Evolutionary conservation across 92 coral and sea anemone species (phyloP), one percentile per base, ranked within the genome.

Genomic region (Virgularia gustaviana): DNA sequence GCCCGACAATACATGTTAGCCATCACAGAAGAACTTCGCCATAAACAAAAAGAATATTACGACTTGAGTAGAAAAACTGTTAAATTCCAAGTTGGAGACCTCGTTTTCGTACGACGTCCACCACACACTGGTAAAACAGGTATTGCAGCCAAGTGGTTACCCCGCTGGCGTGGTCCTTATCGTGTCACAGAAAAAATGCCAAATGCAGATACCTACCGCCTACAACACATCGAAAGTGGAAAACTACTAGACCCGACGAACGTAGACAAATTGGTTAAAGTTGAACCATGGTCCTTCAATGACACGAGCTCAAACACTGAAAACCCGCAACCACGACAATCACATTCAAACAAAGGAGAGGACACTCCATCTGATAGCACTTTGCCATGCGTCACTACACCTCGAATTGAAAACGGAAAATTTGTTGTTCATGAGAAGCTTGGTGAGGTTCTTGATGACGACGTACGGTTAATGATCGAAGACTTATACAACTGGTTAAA

Each of bases 401-500:
- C 23, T 19, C 55, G 23, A 25, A 16, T 47, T 13, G 55, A 47
- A 47, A 47, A 13, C 23, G 55, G 55, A 16, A 16, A 19, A 25
- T 47, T 47, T 47, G 10, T 47, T 47, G 55, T 47, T 3, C 23
- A 47, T 25, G 55, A 47, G 23, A 47, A 47, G 55, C 55, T 3
- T 13, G 55, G n/a, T 16, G 55, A 47, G 22, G 2, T 47, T 47
- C 10, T 47, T 4, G 55, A 15, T 58, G 65, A 30, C n/a, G 65
- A 25, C 65, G 33, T 58, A 4, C 29, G 41, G 33, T 27, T 19
- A 4, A 31, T 58, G 65, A 58, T 58, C 38, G 65, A 58, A 58
- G 65, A 58, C 7, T 23, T 58, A 6, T 25, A 58, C 36, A 34
- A 20, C 36, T 58, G 38, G 67, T 60, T 60, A 27, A 60, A 60